phyloP scores from a whole-genome alignment of 2,888 invertebrate genomes.

The Tipula confusa region DNA sequence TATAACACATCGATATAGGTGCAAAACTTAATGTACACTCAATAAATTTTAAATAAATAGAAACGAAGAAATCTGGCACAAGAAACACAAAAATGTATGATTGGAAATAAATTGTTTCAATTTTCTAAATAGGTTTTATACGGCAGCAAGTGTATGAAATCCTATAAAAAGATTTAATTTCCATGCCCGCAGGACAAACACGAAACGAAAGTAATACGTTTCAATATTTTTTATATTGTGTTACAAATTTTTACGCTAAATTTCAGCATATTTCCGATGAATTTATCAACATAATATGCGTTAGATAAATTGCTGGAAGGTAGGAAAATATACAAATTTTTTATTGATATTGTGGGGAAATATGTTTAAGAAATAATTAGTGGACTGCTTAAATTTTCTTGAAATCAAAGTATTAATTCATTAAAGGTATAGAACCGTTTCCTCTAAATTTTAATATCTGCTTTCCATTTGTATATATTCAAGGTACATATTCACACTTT shows the following conservation, averaged over 20 bases:
- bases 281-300: background rate
- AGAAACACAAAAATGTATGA: background rate
- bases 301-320: background rate
- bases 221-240: background rate
- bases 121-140: background rate
- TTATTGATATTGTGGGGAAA: too few species aligned
- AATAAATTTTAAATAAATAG: background rate
- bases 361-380: too few species aligned
- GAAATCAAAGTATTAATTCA: too few species aligned
- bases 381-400: too few species aligned
- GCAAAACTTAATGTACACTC: background rate
- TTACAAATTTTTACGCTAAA: background rate
- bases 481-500: too few species aligned
- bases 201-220: background rate
- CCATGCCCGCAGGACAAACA: conserved; percentile 3
- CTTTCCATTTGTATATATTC: too few species aligned
- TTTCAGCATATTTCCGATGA: background rate
- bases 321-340: too few species aligned
- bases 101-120: conserved; percentile 5
- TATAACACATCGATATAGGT: too few species aligned
- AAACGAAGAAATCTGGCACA: background rate
- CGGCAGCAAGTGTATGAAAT: background rate
- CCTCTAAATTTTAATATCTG: too few species aligned
- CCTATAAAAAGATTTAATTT: conserved; percentile 9
- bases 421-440: too few species aligned